Percentiles rank a stretch among this genome's conserved stretches.
phyloP scores from a whole-genome alignment of 2,888 invertebrate genomes.

The Microctonus brassicae region DNA sequence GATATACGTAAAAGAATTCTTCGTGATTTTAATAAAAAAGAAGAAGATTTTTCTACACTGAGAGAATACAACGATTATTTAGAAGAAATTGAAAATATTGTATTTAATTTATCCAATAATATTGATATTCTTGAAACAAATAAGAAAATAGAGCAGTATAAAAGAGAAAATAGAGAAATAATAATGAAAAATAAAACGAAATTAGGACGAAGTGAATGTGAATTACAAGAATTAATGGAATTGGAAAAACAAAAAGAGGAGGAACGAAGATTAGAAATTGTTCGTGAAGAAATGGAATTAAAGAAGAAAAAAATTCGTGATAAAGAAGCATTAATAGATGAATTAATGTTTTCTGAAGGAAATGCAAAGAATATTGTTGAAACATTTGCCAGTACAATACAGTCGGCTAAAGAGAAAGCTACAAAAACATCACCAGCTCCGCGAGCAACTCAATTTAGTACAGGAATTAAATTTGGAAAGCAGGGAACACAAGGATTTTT shows the following conservation, averaged over 20 bases:
- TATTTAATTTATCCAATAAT: conserved; percentile 91
- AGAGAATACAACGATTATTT: conserved; percentile 95
- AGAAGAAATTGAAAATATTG: conserved; percentile 93
- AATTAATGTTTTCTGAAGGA: conserved; percentile 92
- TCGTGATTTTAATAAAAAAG: conserved; percentile 93
- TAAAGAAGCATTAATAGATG: conserved; percentile 94
- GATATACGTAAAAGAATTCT: conserved; percentile 92
- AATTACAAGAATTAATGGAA: conserved; percentile 87
- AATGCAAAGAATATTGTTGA: conserved; percentile 90
- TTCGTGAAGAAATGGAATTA: conserved; percentile 74
- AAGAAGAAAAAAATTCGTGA: conserved; percentile 87
- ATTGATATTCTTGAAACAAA: conserved; percentile 91
- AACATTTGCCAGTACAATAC: conserved; percentile 80
- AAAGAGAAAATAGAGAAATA: conserved; percentile 88
- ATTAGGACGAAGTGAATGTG: conserved; percentile 84
- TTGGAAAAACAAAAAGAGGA: conserved; percentile 85
- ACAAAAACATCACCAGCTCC: conserved; percentile 69
- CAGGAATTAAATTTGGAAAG: conserved; percentile 85
- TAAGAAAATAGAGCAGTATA: conserved; percentile 91
- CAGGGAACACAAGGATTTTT: conserved; percentile 76
- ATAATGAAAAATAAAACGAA: conserved; percentile 86
- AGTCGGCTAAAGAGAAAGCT: conserved; percentile 78
- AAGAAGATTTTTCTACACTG: conserved; percentile 89
- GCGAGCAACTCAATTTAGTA: conserved; percentile 83
- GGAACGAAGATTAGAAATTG: conserved; percentile 78